Conservation (phyloP, 2,888 invertebrate species). For the Thecocarcelia acutangulata region DNA sequence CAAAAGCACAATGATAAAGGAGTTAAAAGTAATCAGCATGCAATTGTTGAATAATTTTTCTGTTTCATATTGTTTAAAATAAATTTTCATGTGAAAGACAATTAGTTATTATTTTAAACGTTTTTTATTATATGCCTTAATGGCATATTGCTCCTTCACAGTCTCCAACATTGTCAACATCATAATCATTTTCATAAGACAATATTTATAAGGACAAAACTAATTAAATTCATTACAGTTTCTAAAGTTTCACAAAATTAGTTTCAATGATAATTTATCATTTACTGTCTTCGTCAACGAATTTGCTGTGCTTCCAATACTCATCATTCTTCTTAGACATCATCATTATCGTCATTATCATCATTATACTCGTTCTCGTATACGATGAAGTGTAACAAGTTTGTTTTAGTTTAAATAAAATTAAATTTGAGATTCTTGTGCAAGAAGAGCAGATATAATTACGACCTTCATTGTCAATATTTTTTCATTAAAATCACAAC, state of each 20-base stretch:
- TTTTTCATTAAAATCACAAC: slow-evolving; percentile 66
- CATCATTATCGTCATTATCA: slow-evolving; percentile 1
- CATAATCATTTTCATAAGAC: slow-evolving; percentile 6
- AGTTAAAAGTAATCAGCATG: too few relatives aligned
- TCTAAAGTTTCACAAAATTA: slow-evolving; percentile 43
- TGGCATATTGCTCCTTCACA: not conserved
- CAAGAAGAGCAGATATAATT: slow-evolving; percentile 49
- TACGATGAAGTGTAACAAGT: slow-evolving; percentile 40
- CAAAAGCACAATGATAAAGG: too few relatives aligned
- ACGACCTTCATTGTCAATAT: slow-evolving; percentile 66
- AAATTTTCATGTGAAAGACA: too few relatives aligned
- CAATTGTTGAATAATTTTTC: too few relatives aligned
- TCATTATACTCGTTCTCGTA: not conserved
- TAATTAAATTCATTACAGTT: slow-evolving; percentile 53
- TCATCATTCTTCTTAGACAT: too few relatives aligned
- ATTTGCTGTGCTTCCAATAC: slow-evolving; percentile 17
- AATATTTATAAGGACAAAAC: slow-evolving; percentile 23
- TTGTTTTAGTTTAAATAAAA: slow-evolving; percentile 41
- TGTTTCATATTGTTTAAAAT: too few relatives aligned
- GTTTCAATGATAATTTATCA: slow-evolving; percentile 47
- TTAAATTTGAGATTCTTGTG: slow-evolving; percentile 30
- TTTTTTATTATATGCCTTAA: not conserved
- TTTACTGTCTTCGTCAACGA: slow-evolving; percentile 6
- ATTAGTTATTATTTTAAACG: not conserved
- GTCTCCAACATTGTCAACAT: not conserved